phyloP scores from a whole-genome alignment of 2,888 invertebrate species.

The Ceratothoa steindachneri region DNA sequence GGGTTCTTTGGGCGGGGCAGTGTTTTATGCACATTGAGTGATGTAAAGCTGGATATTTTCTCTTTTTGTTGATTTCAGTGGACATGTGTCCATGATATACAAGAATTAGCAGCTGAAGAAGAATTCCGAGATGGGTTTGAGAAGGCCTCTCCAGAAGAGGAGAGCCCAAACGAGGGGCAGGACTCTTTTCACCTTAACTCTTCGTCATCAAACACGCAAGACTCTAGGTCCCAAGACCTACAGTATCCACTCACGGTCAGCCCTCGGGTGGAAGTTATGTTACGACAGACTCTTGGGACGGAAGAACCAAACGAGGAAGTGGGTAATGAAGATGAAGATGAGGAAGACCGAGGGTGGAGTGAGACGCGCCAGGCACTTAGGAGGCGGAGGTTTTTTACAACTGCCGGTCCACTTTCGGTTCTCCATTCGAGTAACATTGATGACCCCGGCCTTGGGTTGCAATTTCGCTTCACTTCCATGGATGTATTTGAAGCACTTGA shows the following conservation, averaged over 20 bases:
- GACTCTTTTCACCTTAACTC: background rate
- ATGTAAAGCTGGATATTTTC: too few relatives aligned
- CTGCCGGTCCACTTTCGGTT: conserved; percentile 22
- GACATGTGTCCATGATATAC: conserved; percentile 91
- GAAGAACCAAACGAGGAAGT: conserved; percentile 7
- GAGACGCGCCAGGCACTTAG: conserved; percentile 16
- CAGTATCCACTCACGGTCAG: conserved; percentile 7
- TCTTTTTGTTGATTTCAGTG: conserved; percentile 62
- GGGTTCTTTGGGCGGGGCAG: too few relatives aligned
- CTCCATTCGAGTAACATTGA: conserved; percentile 33
- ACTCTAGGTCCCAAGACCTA: background rate
- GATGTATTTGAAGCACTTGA: conserved; percentile 68
- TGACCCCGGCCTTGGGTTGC: conserved; percentile 49
- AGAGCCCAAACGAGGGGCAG: background rate
- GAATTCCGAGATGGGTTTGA: background rate
- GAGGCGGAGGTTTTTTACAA: background rate
- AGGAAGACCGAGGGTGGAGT: background rate
- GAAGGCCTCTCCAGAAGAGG: background rate
- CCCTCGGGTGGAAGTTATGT: conserved; percentile 35
- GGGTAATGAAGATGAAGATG: background rate
- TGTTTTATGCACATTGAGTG: too few relatives aligned
- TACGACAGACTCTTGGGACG: background rate
- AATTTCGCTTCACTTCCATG: conserved; percentile 55
- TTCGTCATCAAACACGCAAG: background rate
- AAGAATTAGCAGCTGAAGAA: conserved; percentile 56